Evolutionary conservation across 2,888 invertebrate species (phyloP), one percentile per base, ranked within the genome.

Genomic region (Acrocyrtus sp.): DNA sequence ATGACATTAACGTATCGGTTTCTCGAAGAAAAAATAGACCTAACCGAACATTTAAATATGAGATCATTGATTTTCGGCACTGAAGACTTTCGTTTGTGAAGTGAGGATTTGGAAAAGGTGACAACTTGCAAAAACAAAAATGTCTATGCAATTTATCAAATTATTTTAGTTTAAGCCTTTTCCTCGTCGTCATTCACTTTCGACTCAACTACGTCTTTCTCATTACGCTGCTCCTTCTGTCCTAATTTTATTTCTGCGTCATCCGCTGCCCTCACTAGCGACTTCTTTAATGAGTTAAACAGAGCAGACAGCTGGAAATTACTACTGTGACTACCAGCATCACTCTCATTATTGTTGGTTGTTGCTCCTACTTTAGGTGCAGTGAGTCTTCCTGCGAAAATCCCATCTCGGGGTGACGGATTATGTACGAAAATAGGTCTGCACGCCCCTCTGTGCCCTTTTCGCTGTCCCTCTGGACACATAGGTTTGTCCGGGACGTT

Each of bases 391-490:
- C 61, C 56, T 27, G 15, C 34, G 34, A 34, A 61, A 29, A 61
- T 17, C 15, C 69, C 69, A 61, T 61, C 61, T 24, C 45, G 47
- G 26, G 72, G 66, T 26, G 58, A 62, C 12, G 47, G 27, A 26
- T 47, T 62, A 39, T 70, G 75, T 6, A 34, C 43, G 24, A 58
- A 51, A 43, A 69, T 43, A 15, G 47, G 61, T 19, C 50, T 60
- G 53, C 75, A 75, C 12, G 17, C 15, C 15, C 75, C 75, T 10
- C 29, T 34, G 53, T 75, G 75, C 15, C 21, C 57, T 54, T 29
- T 56, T 10, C 22, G 60, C 41, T 75, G 65, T 0, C 75, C 75
- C 10, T 66, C 70, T 22, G 70, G 70, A 22, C 75, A 75, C 21
- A 29, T 43, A 22, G 58, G 50, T 41, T 67, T 67, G 8, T 19